These are phyloP conservation scores for Aphodius granarius DNA, from an alignment of 2,888 invertebrate genomes.

Conservation along the genomic window DNA sequence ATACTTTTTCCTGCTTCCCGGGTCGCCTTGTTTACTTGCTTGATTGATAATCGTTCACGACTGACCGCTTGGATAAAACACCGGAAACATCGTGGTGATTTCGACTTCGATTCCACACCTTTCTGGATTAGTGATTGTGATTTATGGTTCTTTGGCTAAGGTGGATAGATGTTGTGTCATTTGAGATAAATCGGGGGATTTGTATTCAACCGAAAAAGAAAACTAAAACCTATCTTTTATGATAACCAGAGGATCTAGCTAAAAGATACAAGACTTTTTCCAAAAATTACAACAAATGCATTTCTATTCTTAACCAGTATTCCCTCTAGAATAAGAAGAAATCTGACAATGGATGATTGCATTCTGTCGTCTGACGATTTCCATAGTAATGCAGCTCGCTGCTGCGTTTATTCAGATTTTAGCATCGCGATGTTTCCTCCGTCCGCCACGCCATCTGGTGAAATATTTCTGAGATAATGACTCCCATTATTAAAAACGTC, in stretches of 20 bases:
- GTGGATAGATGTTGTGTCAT: not conserved
- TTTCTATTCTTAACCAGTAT: no score
- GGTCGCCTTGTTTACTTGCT: not conserved
- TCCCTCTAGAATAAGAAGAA: not conserved
- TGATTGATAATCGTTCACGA: not conserved
- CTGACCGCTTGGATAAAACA: not conserved
- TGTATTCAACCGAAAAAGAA: not conserved
- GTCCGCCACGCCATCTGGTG: no score
- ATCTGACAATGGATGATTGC: not conserved
- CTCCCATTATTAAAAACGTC: not conserved
- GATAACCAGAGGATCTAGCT: no score
- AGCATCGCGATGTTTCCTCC: not conserved
- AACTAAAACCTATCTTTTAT: no score
- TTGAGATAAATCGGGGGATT: not conserved
- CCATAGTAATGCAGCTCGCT: not conserved
- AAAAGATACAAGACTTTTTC: no score
- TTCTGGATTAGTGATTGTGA: not conserved
- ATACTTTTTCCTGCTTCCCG: not conserved
- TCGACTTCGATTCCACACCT: not conserved
- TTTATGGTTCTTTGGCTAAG: not conserved
- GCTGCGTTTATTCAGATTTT: not conserved
- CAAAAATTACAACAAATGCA: no score
- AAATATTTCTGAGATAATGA: not conserved
- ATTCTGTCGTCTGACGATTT: not conserved
- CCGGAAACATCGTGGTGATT: not conserved